These are phyloP conservation scores for Margarornis squamiger DNA, from an alignment of 2,797 vertebrate genomes.

Conservation along the genomic window DNA sequence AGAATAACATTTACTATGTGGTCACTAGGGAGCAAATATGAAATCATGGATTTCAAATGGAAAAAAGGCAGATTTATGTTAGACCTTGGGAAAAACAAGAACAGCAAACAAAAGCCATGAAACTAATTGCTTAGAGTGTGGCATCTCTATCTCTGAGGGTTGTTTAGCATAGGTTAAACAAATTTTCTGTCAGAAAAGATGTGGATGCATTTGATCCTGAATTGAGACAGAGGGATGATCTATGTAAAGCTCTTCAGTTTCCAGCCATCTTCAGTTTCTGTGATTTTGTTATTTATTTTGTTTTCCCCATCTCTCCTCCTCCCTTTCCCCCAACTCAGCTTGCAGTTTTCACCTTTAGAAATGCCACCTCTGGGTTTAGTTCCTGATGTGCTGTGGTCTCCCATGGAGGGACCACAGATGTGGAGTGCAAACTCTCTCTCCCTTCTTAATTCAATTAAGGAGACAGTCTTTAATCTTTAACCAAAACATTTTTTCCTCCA, in stretches of 20 bases:
- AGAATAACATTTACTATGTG: background rate
- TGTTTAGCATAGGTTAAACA: background rate
- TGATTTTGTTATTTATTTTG: background rate
- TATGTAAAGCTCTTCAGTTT: background rate
- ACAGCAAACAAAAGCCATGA: rapidly evolving
- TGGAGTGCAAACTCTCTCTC: background rate
- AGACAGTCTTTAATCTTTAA: conserved; percentile 44
- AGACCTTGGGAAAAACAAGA: background rate
- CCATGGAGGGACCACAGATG: background rate
- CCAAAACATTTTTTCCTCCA: background rate
- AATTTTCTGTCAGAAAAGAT: background rate
- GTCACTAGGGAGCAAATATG: background rate
- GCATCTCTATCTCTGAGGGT: background rate
- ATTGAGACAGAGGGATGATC: background rate
- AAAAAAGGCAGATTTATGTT: background rate
- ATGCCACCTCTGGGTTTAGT: background rate
- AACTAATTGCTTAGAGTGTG: background rate
- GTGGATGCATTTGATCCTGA: background rate
- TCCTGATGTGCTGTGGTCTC: background rate
- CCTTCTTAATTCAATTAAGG: conserved; percentile 48
- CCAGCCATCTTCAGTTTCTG: background rate
- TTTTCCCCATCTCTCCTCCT: background rate
- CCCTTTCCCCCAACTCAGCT: background rate
- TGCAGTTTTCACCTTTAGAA: conserved; percentile 30
- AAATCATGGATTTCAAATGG: background rate